Conservation (phyloP, 2,113 vertebrate genomes). For the Mormyrus iriodes region DNA sequence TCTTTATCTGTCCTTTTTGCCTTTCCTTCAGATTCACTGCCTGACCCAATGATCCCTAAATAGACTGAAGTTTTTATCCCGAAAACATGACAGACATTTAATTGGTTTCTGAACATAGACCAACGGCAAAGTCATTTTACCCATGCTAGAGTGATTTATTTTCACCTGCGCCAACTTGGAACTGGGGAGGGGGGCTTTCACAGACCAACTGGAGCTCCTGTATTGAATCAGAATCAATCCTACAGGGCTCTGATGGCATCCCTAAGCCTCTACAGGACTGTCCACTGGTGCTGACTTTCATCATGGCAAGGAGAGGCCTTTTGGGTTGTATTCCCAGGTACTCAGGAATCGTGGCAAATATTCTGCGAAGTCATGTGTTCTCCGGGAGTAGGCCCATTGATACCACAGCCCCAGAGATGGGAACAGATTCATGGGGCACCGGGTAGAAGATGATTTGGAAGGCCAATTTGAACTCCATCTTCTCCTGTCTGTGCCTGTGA, state of each 20-base stretch:
- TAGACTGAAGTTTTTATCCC: neutral
- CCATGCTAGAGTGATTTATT: neutral
- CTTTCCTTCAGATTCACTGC: neutral
- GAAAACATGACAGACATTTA: neutral
- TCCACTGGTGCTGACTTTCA: neutral
- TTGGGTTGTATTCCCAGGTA: neutral
- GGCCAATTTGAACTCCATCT: constrained; percentile 36
- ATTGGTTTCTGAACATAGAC: neutral
- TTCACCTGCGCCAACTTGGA: neutral
- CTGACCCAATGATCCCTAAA: neutral
- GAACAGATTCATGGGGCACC: constrained; percentile 32
- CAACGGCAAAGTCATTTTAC: neutral
- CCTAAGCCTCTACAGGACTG: neutral
- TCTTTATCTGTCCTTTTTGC: neutral
- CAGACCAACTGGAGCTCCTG: neutral
- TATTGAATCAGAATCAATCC: neutral
- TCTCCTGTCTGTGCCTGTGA: neutral
- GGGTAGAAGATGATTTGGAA: constrained; percentile 36
- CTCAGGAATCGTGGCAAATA: neutral
- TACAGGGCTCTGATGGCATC: neutral
- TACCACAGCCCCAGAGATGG: constrained; percentile 7
- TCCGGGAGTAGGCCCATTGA: neutral
- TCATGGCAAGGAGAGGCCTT: neutral
- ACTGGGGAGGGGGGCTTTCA: neutral
- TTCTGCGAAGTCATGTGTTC: neutral